Conservation (phyloP, 2,113 vertebrate species). For the Okapia johnstoni region DNA sequence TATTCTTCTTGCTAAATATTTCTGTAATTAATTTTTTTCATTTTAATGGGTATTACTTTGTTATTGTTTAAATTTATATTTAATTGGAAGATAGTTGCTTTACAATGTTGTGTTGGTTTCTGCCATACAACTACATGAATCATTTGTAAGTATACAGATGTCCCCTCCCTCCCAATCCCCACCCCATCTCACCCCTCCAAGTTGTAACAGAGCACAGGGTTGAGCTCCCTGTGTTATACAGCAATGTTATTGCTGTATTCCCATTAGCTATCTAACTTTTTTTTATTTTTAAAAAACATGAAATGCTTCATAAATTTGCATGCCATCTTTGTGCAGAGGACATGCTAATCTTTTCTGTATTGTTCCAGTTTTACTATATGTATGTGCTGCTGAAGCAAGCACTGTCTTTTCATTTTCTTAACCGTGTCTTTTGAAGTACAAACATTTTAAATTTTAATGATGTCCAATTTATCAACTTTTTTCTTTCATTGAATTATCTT, state of each 20-base stretch:
- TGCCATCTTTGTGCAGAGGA: not conserved
- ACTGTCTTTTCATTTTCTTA: not conserved
- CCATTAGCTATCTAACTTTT: not conserved
- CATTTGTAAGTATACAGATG: not conserved
- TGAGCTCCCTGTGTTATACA: not conserved
- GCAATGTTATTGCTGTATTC: not conserved
- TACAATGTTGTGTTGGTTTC: not conserved
- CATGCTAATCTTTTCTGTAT: not conserved
- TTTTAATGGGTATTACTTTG: not conserved
- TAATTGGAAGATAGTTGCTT: not conserved
- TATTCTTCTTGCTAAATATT: conserved; percentile 1
- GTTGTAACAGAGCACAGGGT: not conserved
- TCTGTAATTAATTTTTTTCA: not conserved
- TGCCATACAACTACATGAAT: not conserved
- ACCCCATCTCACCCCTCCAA: not conserved
- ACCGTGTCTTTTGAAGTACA: not conserved
- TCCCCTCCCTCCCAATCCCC: not conserved
- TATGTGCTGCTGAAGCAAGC: not conserved
- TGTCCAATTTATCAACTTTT: not conserved
- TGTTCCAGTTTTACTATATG: not conserved
- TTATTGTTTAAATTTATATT: not conserved
- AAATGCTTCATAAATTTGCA: not conserved
- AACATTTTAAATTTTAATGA: not conserved
- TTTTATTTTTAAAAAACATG: not conserved
- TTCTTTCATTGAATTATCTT: not conserved